Evolutionary conservation across 2,888 invertebrate genomes (phyloP).

Genomic region (Chrysodeixis includens): DNA sequence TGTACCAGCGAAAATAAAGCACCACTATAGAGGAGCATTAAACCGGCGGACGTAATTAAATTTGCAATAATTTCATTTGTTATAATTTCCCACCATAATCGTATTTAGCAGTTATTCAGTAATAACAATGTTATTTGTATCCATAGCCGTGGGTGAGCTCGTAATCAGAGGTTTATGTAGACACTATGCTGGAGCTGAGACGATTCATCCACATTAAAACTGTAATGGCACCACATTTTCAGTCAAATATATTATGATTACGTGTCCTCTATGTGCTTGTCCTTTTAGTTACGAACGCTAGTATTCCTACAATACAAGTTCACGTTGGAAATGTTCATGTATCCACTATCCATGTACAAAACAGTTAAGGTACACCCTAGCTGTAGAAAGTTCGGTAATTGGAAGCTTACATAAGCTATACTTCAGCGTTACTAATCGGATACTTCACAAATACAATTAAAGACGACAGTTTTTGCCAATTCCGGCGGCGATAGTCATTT

Average conservation of each 20-base stretch:
- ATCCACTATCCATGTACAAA: slow-evolving; percentile 29
- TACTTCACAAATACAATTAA: background rate
- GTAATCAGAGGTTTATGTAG: slow-evolving; percentile 46
- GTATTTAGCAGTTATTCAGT: slow-evolving; percentile 63
- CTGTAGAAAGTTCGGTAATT: background rate
- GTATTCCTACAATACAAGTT: background rate
- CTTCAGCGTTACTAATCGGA: background rate
- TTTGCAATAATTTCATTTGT: slow-evolving; percentile 63
- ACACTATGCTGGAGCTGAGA: slow-evolving; percentile 29
- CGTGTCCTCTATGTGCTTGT: slow-evolving; percentile 14
- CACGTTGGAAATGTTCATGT: background rate
- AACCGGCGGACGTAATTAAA: slow-evolving; percentile 58
- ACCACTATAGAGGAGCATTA: slow-evolving; percentile 48
- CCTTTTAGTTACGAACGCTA: background rate
- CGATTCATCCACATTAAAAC: slow-evolving; percentile 34
- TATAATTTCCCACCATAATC: slow-evolving; percentile 63
- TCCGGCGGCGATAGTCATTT: background rate
- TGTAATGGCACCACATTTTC: slow-evolving; percentile 6
- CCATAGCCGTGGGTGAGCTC: slow-evolving; percentile 32
- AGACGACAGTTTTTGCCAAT: slow-evolving; percentile 4
- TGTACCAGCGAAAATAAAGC: slow-evolving; percentile 46
- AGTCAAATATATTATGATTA: slow-evolving; percentile 22
- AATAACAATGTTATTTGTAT: slow-evolving; percentile 49
- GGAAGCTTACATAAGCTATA: background rate
- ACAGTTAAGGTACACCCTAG: slow-evolving; percentile 32